Conservation (phyloP, 2,888 invertebrate species). For the Caradrina kadenii region DNA sequence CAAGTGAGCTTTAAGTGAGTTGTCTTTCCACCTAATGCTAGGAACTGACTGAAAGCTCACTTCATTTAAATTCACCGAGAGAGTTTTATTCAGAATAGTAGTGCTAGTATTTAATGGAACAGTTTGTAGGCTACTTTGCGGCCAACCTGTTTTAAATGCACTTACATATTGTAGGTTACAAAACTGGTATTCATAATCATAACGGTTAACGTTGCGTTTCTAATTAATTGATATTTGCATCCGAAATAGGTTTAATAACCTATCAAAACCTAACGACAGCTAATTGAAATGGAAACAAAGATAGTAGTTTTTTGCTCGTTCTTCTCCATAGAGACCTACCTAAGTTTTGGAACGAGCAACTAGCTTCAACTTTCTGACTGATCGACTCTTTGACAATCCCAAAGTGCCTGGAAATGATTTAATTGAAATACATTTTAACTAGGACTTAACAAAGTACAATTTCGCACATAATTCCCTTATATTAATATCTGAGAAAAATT, state of each 20-base stretch:
- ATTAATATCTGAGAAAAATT: constrained; percentile 3
- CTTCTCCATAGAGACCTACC: too few species aligned
- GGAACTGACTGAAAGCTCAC: too few species aligned
- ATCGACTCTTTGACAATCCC: too few species aligned
- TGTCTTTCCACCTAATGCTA: too few species aligned
- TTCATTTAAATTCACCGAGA: too few species aligned
- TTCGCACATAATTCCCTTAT: neutral
- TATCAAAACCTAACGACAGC: neutral
- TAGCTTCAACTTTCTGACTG: too few species aligned
- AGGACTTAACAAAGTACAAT: neutral
- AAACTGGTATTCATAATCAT: constrained; percentile 36
- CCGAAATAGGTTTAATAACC: neutral
- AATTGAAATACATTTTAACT: too few species aligned
- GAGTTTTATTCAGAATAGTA: neutral
- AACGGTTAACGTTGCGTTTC: constrained; percentile 14
- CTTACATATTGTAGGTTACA: constrained; percentile 16
- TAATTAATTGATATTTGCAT: constrained; percentile 9
- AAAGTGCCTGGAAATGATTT: too few species aligned
- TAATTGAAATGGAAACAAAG: neutral
- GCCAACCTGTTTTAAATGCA: constrained; percentile 42
- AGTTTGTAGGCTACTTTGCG: constrained; percentile 12
- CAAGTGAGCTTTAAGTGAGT: too few species aligned
- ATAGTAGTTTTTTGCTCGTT: too few species aligned
- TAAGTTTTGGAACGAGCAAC: too few species aligned
- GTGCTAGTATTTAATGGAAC: neutral